phyloP scores from a whole-genome alignment of 2,797 vertebrate species.

The Hippopotamyrus pictus region DNA sequence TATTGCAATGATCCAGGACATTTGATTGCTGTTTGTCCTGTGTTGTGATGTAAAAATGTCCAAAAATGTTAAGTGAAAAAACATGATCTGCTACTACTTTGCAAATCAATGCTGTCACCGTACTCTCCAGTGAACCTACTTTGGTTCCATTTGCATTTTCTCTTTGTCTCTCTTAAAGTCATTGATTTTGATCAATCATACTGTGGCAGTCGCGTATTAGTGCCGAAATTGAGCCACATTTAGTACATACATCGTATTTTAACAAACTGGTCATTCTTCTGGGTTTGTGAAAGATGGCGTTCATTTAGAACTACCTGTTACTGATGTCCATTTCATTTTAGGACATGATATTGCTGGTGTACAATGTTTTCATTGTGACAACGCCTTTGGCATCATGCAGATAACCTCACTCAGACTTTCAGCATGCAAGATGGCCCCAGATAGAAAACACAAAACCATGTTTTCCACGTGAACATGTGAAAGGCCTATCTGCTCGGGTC shows the following conservation, averaged over 20 bases:
- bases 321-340: neutral
- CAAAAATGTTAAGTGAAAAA: neutral
- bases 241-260: neutral
- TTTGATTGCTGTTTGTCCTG: neutral
- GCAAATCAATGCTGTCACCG: neutral
- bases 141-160: neutral
- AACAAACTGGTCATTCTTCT: neutral
- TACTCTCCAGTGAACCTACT: neutral
- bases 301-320: neutral
- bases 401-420: neutral
- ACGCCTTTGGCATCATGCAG: neutral
- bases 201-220: neutral
- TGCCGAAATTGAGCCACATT: neutral
- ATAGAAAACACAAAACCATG: neutral
- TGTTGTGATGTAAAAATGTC: neutral
- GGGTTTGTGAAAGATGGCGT: neutral
- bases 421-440: neutral
- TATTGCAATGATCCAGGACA: neutral
- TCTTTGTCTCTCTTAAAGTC: neutral
- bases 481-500: neutral
- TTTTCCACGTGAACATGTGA: neutral
- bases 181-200: neutral
- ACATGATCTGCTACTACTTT: neutral
- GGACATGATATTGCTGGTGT: neutral
- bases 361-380: neutral